A percentile compares a stretch with the other conserved stretches of the same genome.
These are phyloP conservation scores for Pangasius macronema DNA, from an alignment of 2,797 vertebrate species.

Conservation along the genomic window DNA sequence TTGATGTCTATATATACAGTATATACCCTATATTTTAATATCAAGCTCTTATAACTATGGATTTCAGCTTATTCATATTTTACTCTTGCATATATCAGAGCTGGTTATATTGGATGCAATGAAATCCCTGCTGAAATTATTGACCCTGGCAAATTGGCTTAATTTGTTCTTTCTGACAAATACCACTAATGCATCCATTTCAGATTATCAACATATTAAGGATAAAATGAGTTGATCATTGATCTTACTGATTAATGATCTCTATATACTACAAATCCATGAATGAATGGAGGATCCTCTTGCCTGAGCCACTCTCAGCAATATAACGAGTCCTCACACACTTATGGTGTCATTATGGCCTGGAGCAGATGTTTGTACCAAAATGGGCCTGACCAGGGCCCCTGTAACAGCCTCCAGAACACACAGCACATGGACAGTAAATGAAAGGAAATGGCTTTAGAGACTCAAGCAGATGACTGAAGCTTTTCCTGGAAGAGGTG, in stretches of 20 bases:
- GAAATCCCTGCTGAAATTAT: neutral
- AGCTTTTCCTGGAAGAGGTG: constrained; percentile 36
- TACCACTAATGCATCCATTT: neutral
- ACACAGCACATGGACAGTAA: constrained; percentile 70
- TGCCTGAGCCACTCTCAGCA: constrained; percentile 5
- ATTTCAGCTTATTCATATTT: neutral
- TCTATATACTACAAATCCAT: neutral
- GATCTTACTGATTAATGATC: neutral
- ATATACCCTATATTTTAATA: neutral
- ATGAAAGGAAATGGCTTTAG: constrained; percentile 72
- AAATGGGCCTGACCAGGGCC: constrained; percentile 55
- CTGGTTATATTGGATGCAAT: constrained; percentile 10
- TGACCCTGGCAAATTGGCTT: neutral
- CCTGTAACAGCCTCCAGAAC: constrained; percentile 68
- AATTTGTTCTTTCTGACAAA: constrained; percentile 2
- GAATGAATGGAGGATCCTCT: neutral
- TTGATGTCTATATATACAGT: neutral
- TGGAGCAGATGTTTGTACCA: constrained; percentile 49
- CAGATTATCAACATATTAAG: neutral
- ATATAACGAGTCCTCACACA: constrained; percentile 31
- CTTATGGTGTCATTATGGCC: constrained; percentile 47
- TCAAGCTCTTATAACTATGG: neutral
- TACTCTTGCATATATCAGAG: neutral
- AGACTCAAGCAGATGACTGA: constrained; percentile 9
- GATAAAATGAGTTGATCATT: too few species aligned